These are phyloP conservation scores for Stigmatopora nigra DNA, from an alignment of 2,113 vertebrate genomes.

Conservation along the genomic window DNA sequence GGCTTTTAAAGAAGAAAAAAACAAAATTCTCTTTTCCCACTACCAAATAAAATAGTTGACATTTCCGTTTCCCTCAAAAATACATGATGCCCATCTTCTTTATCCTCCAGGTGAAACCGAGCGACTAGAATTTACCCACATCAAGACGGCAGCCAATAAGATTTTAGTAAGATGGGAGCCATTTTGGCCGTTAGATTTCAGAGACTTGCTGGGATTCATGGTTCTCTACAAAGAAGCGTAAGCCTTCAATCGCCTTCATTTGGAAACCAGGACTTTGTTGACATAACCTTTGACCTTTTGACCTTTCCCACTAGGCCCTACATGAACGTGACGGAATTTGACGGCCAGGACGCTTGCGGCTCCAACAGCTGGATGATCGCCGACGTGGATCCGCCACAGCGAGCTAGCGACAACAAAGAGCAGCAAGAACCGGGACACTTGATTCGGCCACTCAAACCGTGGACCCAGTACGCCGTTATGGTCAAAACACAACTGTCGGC, in stretches of 20 bases:
- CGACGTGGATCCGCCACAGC: constrained; percentile 82
- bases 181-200: constrained; percentile 89
- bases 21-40: too few species aligned
- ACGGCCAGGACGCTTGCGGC: constrained; percentile 92
- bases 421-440: constrained; percentile 75
- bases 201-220: constrained; percentile 95
- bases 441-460: constrained; percentile 84
- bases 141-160: constrained; percentile 75
- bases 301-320: constrained; percentile 80
- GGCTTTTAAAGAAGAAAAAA: neutral
- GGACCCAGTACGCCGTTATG: constrained; percentile 95
- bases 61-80: neutral
- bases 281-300: neutral
- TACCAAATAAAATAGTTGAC: too few species aligned
- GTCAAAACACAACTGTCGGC: constrained; percentile 92
- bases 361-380: constrained; percentile 96
- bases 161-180: constrained; percentile 88
- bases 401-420: constrained; percentile 70
- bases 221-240: constrained; percentile 97
- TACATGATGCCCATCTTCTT: constrained; percentile 10
- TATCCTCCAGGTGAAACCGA: constrained; percentile 80
- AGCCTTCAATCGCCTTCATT: constrained; percentile 65
- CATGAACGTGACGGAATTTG: constrained; percentile 91
- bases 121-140: constrained; percentile 78
- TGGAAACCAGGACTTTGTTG: neutral